Evolutionary conservation across 2,888 invertebrate genomes (phyloP), one percentile per base, ranked within the genome.

Genomic region (Netelia virgata): DNA sequence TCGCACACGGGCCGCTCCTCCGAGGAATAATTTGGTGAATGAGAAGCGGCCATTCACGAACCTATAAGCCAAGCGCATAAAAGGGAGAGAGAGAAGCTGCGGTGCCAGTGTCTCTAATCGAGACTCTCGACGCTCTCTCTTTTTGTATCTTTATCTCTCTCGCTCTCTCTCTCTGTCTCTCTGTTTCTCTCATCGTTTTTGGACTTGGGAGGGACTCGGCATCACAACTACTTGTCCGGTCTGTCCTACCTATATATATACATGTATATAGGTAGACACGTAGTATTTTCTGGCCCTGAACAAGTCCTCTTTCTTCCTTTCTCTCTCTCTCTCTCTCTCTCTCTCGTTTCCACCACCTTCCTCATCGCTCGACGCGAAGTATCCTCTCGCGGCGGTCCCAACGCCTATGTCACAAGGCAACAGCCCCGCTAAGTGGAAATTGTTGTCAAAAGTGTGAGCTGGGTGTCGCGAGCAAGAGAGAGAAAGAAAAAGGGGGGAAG

Each of bases 371-470:
- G 70, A 36, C 53, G 80, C 36, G 36, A 70, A 77, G 81, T 86
- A 86, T 86, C 80, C 86, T 77, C 83, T 36, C 36, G 76, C 77
- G 82, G 64, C 76, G 78, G 84, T 78, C 78, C 82, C 84, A 81
- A 85, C 89, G 89, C 89, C 88, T 79, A 87, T 89, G 90, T 91
- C 91, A 89, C 90, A 90, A 89, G 86, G 88, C 90, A 90, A 89
- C 92, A 91, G 82, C 82, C 84, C 70, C 84, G 84, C 92, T 93
- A 93, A 93, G 93, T 93, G 93, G 93, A 93, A 93, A 93, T 92
- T 92, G 93, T 92, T 93, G 93, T 93, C 93, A 92, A 93, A 92
- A 92, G 90, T 90, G 90, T 43, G 64, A 63, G 72, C 55, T 89
- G 87, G 91, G 89, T 85, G 88, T 88, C 88, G 83, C 85, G 86